Evolutionary conservation across 2,888 invertebrate species (phyloP).

Genomic region (Meandrusa payeni): DNA sequence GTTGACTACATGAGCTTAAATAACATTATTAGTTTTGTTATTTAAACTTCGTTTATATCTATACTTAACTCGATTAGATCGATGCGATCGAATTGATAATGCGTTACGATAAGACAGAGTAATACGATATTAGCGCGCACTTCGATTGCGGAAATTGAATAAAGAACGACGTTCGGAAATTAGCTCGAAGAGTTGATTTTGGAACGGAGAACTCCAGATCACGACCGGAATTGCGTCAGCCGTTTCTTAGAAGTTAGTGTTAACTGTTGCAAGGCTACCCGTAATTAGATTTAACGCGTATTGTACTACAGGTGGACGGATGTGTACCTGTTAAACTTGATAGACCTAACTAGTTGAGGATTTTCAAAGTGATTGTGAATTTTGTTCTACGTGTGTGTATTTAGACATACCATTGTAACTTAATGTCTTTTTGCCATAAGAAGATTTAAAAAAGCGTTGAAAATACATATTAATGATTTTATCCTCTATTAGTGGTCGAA

Average conservation of each 20-base stretch:
- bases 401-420: too few relatives aligned
- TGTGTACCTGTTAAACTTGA: conserved; percentile 1
- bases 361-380: too few relatives aligned
- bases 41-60: too few relatives aligned
- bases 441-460: too few relatives aligned
- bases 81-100: conserved; percentile 23
- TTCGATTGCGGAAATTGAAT: conserved; percentile 77
- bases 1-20: too few relatives aligned
- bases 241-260: conserved; percentile 69
- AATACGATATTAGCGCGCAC: conserved; percentile 51
- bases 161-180: conserved; percentile 79
- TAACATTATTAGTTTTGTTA: too few relatives aligned
- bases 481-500: too few relatives aligned
- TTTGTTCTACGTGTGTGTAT: too few relatives aligned
- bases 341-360: neutral
- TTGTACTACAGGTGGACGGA: conserved; percentile 3
- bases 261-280: conserved; percentile 57
- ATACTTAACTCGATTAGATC: too few relatives aligned
- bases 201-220: conserved; percentile 59
- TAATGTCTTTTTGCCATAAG: neutral
- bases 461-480: too few relatives aligned
- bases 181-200: conserved; percentile 72
- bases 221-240: conserved; percentile 77
- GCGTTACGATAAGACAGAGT: conserved; percentile 41
- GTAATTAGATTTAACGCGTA: conserved; percentile 47